phyloP scores from a whole-genome alignment of 1,140 invertebrate species.

The Drosophila yakuba region DNA sequence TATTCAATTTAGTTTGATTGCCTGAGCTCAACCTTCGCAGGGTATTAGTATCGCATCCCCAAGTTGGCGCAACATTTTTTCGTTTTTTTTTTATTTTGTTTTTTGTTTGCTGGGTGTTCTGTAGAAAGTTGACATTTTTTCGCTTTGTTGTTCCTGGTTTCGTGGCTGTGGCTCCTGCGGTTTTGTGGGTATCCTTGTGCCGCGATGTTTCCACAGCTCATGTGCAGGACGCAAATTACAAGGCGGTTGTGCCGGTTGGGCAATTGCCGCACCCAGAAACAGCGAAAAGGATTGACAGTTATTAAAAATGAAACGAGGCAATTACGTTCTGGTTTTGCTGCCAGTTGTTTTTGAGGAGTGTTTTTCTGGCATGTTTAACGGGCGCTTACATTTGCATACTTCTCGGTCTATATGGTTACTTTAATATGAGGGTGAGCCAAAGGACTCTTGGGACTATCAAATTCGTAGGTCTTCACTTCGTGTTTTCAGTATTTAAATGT shows the following conservation, averaged over 20 bases:
- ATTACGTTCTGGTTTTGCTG: constrained; percentile 72
- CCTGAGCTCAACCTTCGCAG: constrained; percentile 18
- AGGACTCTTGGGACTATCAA: not conserved
- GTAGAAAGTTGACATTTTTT: constrained; percentile 32
- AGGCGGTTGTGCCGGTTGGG: constrained; percentile 60
- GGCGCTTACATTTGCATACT: constrained; percentile 63
- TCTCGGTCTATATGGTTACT: constrained; percentile 4
- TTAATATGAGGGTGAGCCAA: constrained; percentile 7
- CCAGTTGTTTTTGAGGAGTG: constrained; percentile 61
- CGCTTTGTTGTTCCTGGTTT: constrained; percentile 32
- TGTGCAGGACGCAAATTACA: constrained; percentile 64
- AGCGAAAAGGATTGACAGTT: constrained; percentile 79
- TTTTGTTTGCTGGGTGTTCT: not conserved
- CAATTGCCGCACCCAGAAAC: constrained; percentile 70
- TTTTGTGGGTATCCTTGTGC: constrained; percentile 24
- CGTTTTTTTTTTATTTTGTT: not conserved
- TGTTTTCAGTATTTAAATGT: too few species aligned
- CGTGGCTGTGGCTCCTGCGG: constrained; percentile 37
- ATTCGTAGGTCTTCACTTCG: not conserved
- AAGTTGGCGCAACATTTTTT: constrained; percentile 10
- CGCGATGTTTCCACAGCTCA: constrained; percentile 37
- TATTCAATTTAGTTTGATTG: constrained; percentile 57
- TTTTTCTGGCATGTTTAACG: constrained; percentile 76
- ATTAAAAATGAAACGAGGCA: constrained; percentile 82
- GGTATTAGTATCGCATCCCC: constrained; percentile 16